These are phyloP conservation scores for Anhinga anhinga DNA, from an alignment of 2,113 vertebrate species.

Conservation along the genomic window DNA sequence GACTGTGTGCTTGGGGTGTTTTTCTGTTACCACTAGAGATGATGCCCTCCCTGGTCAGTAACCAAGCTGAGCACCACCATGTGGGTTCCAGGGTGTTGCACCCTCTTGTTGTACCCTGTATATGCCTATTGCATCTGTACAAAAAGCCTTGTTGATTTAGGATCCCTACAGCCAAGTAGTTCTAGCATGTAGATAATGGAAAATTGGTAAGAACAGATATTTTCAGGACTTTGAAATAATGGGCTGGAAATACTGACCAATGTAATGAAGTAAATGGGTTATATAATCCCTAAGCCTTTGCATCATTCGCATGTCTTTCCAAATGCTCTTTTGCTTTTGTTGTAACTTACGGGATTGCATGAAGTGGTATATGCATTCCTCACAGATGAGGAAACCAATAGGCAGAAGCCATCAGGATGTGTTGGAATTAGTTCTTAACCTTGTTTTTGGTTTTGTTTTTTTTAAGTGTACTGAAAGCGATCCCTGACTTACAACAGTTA, in stretches of 20 bases:
- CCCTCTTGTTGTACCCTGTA: neutral
- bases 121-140: fast-evolving
- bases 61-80: fast-evolving
- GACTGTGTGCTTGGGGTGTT: neutral
- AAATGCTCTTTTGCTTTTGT: neutral
- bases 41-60: neutral
- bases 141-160: neutral
- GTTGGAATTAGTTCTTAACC: neutral
- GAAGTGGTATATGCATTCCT: neutral
- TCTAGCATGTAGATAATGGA: neutral
- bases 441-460: too few species aligned
- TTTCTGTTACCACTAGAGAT: neutral
- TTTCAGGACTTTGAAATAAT: neutral
- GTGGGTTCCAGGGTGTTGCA: neutral
- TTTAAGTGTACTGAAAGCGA: neutral
- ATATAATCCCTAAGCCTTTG: neutral
- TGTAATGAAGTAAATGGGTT: neutral
- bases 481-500: neutral
- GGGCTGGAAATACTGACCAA: neutral
- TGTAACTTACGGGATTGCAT: neutral
- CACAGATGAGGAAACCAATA: neutral
- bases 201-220: neutral
- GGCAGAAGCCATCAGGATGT: neutral
- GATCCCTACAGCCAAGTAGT: neutral
- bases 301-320: neutral